Evolutionary conservation across 2,797 vertebrate species (phyloP).

Genomic region (Mus caroli): DNA sequence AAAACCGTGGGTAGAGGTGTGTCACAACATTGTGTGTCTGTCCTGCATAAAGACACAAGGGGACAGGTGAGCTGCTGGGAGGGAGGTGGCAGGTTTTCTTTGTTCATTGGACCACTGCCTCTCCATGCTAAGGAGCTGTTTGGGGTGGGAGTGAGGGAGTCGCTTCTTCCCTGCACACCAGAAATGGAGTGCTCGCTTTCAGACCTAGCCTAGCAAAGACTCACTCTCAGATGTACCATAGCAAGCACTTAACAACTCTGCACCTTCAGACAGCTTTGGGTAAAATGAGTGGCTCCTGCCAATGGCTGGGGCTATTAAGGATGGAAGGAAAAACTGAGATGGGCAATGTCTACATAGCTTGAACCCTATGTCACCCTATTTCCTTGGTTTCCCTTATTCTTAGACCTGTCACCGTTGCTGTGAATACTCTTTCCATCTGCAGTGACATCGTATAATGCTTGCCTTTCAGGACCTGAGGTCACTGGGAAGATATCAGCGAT

Average conservation of each 20-base stretch:
- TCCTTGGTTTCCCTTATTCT: background rate
- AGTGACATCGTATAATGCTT: background rate
- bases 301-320: background rate
- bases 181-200: background rate
- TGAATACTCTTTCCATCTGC: background rate
- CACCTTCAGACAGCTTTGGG: background rate
- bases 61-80: background rate
- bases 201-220: conserved; percentile 11
- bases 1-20: background rate
- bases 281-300: background rate
- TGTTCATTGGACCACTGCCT: background rate
- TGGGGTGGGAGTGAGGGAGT: background rate
- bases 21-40: background rate
- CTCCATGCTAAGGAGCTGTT: background rate
- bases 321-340: background rate
- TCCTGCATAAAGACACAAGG: background rate
- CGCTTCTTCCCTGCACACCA: background rate
- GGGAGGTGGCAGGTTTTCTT: background rate
- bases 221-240: background rate
- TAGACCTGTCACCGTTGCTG: background rate
- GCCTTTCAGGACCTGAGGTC: background rate
- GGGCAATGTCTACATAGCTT: background rate
- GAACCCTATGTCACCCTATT: background rate
- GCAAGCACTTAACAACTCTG: background rate
- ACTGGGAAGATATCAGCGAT: background rate